Evolutionary conservation across 2,888 invertebrate genomes (phyloP).

Genomic region (Noctuana brunneofusca): DNA sequence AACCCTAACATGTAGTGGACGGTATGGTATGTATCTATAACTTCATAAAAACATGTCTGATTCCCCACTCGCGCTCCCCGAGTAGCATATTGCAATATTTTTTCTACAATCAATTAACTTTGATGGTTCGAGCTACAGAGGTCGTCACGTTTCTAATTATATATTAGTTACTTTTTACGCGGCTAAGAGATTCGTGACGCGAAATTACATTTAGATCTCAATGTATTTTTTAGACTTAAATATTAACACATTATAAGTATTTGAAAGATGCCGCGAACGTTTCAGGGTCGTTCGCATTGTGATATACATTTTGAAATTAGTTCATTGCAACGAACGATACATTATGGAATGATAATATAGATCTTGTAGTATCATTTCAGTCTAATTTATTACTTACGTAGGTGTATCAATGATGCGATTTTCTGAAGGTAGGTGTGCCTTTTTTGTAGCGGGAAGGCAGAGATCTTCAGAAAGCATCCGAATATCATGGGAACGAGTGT

Average conservation of each 20-base stretch:
- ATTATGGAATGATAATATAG: background rate
- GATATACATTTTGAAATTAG: conserved; percentile 18
- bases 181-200: conserved; percentile 36
- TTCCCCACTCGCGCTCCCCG: background rate
- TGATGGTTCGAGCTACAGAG: conserved; percentile 29
- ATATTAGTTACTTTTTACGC: conserved; percentile 36
- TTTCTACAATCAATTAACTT: conserved; percentile 37
- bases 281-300: conserved; percentile 14
- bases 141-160: conserved; percentile 43
- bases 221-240: conserved; percentile 19
- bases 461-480: too few species aligned
- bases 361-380: background rate
- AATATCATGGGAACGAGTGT: too few species aligned
- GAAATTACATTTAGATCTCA: conserved; percentile 25
- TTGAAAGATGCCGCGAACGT: conserved; percentile 14
- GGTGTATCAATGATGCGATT: too few species aligned
- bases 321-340: background rate
- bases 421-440: too few species aligned
- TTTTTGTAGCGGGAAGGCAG: too few species aligned
- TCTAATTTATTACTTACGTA: too few species aligned
- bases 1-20: too few species aligned
- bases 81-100: conserved; percentile 25
- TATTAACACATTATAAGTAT: conserved; percentile 22
- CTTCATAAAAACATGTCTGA: background rate
- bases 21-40: background rate